phyloP scores from a whole-genome alignment of 1,140 invertebrate genomes.

The Drosophila chauvacae region DNA sequence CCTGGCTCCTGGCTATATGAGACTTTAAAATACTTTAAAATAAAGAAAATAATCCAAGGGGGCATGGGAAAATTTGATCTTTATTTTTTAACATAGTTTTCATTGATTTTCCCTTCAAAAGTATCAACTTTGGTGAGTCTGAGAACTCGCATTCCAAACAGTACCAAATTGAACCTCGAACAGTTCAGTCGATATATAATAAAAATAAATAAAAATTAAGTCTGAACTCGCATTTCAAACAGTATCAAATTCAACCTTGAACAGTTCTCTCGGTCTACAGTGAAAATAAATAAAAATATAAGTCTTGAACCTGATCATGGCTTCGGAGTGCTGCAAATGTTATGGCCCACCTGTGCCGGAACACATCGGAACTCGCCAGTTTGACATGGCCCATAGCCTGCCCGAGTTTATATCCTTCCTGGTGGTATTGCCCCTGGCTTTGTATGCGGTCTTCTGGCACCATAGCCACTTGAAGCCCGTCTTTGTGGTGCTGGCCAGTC shows the following conservation, averaged over 20 bases:
- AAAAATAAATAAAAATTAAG: no score
- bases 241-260: no score
- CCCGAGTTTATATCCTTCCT: not conserved
- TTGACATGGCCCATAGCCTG: not conserved
- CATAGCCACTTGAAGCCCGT: not conserved
- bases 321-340: not conserved
- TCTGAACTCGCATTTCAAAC: no score
- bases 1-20: not conserved
- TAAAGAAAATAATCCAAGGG: not conserved
- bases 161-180: not conserved
- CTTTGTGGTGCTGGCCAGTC: not conserved
- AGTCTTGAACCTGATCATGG: not conserved
- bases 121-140: not conserved
- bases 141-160: not conserved
- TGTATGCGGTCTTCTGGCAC: not conserved
- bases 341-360: not conserved
- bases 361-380: not conserved
- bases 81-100: not conserved
- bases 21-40: constrained; percentile 3
- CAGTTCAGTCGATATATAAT: not conserved
- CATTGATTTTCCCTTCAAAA: not conserved
- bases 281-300: not conserved
- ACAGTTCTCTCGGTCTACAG: no score
- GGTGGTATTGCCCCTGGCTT: not conserved
- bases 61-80: not conserved